Percentiles rank a stretch among this genome's conserved stretches.
Conservation (phyloP, 2,113 vertebrate genomes). For the Clupea harengus region DNA sequence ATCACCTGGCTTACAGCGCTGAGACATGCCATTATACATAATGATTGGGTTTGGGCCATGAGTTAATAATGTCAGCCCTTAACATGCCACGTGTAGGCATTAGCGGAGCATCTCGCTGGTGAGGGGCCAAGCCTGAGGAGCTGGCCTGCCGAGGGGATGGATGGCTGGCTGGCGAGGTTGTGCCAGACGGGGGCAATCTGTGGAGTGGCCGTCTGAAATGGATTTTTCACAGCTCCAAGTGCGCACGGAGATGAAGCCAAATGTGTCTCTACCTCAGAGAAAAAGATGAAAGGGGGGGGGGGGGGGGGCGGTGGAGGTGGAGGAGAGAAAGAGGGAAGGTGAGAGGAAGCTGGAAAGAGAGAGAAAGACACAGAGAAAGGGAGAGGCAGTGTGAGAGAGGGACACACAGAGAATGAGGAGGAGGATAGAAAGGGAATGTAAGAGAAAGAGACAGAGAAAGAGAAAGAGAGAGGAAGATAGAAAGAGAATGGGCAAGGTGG, state of each 20-base stretch:
- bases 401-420: background rate
- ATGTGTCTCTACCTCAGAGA: background rate
- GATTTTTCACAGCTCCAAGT: slow-evolving; percentile 16
- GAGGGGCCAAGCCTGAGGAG: background rate
- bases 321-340: background rate
- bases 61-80: slow-evolving; percentile 23
- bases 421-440: background rate
- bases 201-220: slow-evolving; percentile 28
- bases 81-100: background rate
- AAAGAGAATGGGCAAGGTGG: background rate
- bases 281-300: background rate
- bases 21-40: slow-evolving; percentile 21
- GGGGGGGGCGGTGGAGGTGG: background rate
- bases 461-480: background rate
- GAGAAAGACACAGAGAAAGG: background rate
- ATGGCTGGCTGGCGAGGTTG: background rate
- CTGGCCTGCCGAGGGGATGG: background rate
- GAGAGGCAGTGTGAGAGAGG: background rate
- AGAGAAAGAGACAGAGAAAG: background rate
- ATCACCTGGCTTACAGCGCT: background rate
- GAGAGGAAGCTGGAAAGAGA: background rate
- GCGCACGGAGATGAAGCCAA: background rate
- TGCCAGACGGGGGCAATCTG: background rate
- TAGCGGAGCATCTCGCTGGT: background rate
- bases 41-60: background rate